These are phyloP conservation scores for Nymphalis io DNA, from an alignment of 1,140 invertebrate genomes.

Conservation along the genomic window DNA sequence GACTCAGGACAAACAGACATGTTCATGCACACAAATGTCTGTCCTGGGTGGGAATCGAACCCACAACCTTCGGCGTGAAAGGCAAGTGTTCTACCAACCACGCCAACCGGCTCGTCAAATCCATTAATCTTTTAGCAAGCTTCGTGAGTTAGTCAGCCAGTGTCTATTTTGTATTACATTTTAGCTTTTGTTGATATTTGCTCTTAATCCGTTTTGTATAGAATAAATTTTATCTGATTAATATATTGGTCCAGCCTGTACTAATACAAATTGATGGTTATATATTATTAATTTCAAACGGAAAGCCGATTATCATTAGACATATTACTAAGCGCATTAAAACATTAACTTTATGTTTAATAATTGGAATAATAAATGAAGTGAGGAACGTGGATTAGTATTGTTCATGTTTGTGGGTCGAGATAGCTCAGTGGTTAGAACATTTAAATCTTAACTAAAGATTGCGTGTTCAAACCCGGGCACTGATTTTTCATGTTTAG, in stretches of 20 bases:
- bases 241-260: not conserved
- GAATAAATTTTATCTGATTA: not conserved
- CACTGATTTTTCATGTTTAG: too few relatives aligned
- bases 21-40: too few relatives aligned
- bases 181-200: not conserved
- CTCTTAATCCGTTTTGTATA: not conserved
- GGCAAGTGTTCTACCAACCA: too few relatives aligned
- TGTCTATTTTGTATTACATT: not conserved
- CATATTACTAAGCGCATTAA: not conserved
- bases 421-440: not conserved
- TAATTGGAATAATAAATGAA: conserved; percentile 4
- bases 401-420: not conserved
- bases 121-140: too few relatives aligned
- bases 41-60: too few relatives aligned
- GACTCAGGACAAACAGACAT: too few relatives aligned
- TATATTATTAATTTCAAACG: not conserved
- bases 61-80: too few relatives aligned
- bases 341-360: not conserved
- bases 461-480: too few relatives aligned
- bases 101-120: too few relatives aligned
- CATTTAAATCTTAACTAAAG: too few relatives aligned
- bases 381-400: not conserved
- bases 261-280: not conserved
- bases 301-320: not conserved
- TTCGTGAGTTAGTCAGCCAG: too few relatives aligned